Percentiles rank a stretch among this genome's conserved stretches.
Evolutionary conservation across 2,113 vertebrate genomes (phyloP).

Genomic region (Psilopogon haemacephalus): DNA sequence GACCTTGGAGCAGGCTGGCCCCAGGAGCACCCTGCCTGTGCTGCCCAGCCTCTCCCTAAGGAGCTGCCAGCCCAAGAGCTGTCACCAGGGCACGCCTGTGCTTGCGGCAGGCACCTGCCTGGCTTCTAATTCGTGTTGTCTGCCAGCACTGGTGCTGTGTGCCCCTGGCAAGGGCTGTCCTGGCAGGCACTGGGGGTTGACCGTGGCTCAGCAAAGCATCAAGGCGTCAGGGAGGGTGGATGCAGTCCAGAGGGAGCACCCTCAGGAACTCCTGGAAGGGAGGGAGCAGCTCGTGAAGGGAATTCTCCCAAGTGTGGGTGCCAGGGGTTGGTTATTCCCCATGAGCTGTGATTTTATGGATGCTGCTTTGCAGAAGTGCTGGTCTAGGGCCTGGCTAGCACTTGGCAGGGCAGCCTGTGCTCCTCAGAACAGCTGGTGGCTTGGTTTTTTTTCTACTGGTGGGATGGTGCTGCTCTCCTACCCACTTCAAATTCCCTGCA

Average conservation of each 20-base stretch:
- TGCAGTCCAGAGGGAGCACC: not conserved
- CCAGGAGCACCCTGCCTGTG: not conserved
- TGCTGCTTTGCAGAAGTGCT: not conserved
- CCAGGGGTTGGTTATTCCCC: accelerated
- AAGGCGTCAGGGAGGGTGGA: not conserved
- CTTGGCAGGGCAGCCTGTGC: not conserved
- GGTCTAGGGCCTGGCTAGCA: not conserved
- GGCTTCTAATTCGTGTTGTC: not conserved
- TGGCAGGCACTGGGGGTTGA: not conserved
- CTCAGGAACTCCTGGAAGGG: not conserved
- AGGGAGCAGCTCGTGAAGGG: not conserved
- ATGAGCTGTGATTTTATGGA: not conserved
- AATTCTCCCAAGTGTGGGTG: not conserved
- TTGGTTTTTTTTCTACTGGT: not conserved
- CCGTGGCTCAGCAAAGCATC: not conserved
- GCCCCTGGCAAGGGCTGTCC: not conserved
- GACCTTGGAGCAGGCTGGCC: conserved; percentile 18
- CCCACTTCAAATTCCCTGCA: not conserved
- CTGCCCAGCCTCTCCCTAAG: not conserved
- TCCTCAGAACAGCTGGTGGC: conserved; percentile 5
- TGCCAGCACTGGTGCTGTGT: accelerated
- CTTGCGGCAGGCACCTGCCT: not conserved
- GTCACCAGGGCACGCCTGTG: accelerated
- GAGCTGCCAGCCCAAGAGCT: not conserved
- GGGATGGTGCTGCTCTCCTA: not conserved